Base-by-base conservation (phyloP, 1,140 invertebrate species). In the Pygmarrhopalites habei region DNA sequence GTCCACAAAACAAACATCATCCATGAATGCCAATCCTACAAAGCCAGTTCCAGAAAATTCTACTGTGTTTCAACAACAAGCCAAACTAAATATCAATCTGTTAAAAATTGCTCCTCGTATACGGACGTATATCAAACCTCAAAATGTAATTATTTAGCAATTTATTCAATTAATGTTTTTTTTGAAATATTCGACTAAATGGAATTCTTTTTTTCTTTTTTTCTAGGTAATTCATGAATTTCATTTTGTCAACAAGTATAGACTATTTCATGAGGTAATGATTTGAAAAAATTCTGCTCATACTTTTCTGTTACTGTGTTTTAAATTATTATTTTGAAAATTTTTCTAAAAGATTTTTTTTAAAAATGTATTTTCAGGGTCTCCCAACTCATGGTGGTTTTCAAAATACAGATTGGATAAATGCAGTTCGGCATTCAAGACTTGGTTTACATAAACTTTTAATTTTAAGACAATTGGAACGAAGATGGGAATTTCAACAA, bases 181-280 rank as follows among this genome's bases (percentile, higher is more conserved):
- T n/a, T n/a, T n/a, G n/a, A n/a, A n/a, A n/a, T n/a, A n/a, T n/a
- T n/a, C n/a, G n/a, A n/a, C n/a, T n/a, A n/a, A n/a, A n/a, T n/a
- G n/a, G n/a, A n/a, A n/a, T n/a, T n/a, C n/a, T n/a, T n/a, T n/a
- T n/a, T n/a, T n/a, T n/a, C n/a, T n/a, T n/a, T n/a, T n/a, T n/a
- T n/a, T n/a, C n/a, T n/a, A n/a, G n/a, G n/a, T n/a, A n/a, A 64
- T 68, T 58, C 69, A 71, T 41, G 60, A 68, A n/a, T 71, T 71
- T 55, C 69, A 68, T 41, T 71, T 44, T 44, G 66, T 68, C 17
- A 71, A 66, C 26, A 62, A 61, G 25, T 59, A 66, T 35, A 39
- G 69, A 29, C 62, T 67, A 7, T 71, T 68, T 66, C 64, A 71
- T 60, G 69, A 71, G 66, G 69, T 71, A 46, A 62, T 25, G n/a